Evolutionary conservation across 2,888 invertebrate genomes (phyloP), one percentile per base, ranked within the genome.

Genomic region (Cancer borealis): DNA sequence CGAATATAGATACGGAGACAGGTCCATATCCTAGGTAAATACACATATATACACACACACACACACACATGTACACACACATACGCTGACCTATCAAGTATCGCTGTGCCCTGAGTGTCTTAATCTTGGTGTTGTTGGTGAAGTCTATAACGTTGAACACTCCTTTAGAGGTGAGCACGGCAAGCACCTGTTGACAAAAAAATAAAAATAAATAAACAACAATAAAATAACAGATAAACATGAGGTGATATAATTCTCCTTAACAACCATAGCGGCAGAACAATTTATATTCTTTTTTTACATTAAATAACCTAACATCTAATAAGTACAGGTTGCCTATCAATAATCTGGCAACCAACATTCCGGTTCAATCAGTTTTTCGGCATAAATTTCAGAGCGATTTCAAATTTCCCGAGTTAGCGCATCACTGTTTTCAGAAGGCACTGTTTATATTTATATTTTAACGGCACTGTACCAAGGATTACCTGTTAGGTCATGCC

Each of bases 141-240:
- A 94, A 92, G 54, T 94, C 92, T 45, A 94, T 94, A 12, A 94
- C 88, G 88, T 49, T 94, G 17, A 94, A 88, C 8, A 94, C 84
- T 8, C 94, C 94, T 3, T 91, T 54, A n/a, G 94, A 92, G 14
- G 90, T 92, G n/a, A 92, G 90, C 10, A 94, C 84, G 45, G 94
- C 92, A 54, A 94, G 54, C 39, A 94, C 94, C 94, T 94, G 84
- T 49, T 39, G 2, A 54, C 14, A 39, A 14, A 60, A 17, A 60
- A 91, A 91, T 60, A 12, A 54, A 91, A 10, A 89, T 47, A 54
- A n/a, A 21, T 30, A 89, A 30, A 89, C 14, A 89, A 89, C 26
- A 26, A 49, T 10, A 0, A 49, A 49, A 49, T 12, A 49, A 49
- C 49, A 49, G 12, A 49, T 49, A 49, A 6, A 39, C 39, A 39